Evolutionary conservation across 2,797 vertebrate species (phyloP).

Genomic region (Anguilla obscura): DNA sequence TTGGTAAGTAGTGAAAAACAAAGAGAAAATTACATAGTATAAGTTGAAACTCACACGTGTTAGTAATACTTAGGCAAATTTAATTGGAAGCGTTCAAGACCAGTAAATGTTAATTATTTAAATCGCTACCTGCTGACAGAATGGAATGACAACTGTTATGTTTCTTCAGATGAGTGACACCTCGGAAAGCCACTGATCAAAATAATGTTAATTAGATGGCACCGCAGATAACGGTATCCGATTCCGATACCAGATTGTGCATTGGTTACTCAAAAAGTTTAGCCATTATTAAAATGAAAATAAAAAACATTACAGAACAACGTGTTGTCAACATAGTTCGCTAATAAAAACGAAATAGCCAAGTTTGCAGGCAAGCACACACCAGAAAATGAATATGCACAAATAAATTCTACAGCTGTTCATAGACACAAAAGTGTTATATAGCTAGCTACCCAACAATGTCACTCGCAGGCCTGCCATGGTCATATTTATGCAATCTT

Average conservation of each 20-base stretch:
- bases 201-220: too few relatives aligned
- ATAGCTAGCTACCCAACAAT: constrained; percentile 42
- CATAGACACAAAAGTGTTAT: background rate
- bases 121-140: background rate
- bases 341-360: background rate
- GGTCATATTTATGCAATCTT: constrained; percentile 13
- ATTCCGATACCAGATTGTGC: background rate
- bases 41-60: background rate
- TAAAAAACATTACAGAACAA: background rate
- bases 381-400: background rate
- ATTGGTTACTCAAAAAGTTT: background rate
- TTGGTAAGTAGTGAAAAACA: background rate
- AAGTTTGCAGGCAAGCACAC: background rate
- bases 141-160: background rate
- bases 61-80: background rate
- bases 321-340: background rate
- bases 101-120: background rate
- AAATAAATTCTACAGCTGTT: background rate
- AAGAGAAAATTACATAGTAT: background rate
- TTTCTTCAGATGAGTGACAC: background rate
- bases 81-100: background rate
- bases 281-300: background rate
- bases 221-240: background rate
- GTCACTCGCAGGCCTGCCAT: constrained; percentile 41
- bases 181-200: background rate